A percentile compares a stretch with the other conserved stretches of the same genome.
These are phyloP conservation scores for Pantherophis alleghaniensis DNA, from an alignment of 2,797 vertebrate species.

Conservation along the genomic window DNA sequence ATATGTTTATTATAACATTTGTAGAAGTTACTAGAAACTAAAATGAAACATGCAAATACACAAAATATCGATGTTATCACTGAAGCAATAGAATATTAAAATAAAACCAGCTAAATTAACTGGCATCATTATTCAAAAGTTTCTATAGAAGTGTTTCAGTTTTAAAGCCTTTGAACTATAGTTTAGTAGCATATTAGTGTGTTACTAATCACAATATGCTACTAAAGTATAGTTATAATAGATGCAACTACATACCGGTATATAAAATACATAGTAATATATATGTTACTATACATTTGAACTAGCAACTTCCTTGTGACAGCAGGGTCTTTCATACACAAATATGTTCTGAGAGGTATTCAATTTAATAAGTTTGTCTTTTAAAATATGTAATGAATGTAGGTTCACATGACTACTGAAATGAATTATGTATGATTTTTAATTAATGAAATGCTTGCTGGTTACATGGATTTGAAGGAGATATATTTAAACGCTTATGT, in stretches of 20 bases:
- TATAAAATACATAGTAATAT: neutral
- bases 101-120: neutral
- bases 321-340: neutral
- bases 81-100: neutral
- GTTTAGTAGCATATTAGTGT: too few relatives aligned
- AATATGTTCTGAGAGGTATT: neutral
- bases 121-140: neutral
- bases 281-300: neutral
- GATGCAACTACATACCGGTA: neutral
- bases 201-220: neutral
- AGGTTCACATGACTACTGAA: neutral
- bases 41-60: neutral
- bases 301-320: neutral
- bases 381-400: neutral
- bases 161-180: neutral
- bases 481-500: conserved; percentile 12
- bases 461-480: conserved; percentile 32
- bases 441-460: neutral
- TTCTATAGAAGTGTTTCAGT: neutral
- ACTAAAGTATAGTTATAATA: neutral
- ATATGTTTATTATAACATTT: neutral
- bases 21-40: neutral
- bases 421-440: neutral
- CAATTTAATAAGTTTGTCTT: neutral
- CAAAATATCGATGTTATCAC: neutral